Conservation (phyloP, 2,113 vertebrate genomes). For the Henicopernis longicauda region DNA sequence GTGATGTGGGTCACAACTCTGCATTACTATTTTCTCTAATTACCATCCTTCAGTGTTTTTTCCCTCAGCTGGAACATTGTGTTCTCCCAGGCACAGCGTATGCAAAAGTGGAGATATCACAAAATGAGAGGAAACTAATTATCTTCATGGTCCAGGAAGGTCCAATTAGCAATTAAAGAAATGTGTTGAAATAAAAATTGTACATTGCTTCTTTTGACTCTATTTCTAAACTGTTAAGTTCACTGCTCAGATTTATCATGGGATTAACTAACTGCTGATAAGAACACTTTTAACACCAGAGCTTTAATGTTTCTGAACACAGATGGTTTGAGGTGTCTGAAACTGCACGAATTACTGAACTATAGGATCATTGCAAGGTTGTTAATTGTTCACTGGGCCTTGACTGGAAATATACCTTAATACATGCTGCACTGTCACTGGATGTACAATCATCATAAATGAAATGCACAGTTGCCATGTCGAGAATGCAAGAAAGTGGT, state of each 20-base stretch:
- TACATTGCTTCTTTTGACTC: conserved; percentile 22
- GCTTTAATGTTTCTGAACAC: conserved; percentile 3
- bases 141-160: conserved; percentile 41
- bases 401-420: not conserved
- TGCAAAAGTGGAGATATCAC: not conserved
- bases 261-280: conserved; percentile 27
- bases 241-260: conserved; percentile 28
- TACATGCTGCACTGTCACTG: not conserved
- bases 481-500: not conserved
- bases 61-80: not conserved
- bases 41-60: not conserved
- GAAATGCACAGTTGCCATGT: not conserved
- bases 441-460: not conserved
- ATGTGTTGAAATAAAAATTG: conserved; percentile 42
- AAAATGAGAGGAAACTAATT: conserved; percentile 33
- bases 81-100: conserved; percentile 7
- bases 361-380: not conserved
- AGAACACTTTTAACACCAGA: conserved; percentile 8
- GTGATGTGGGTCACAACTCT: conserved; percentile 26
- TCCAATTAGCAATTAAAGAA: conserved; percentile 43
- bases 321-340: conserved; percentile 17
- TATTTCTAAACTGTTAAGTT: not conserved
- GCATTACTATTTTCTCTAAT: not conserved
- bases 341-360: not conserved
- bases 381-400: conserved; percentile 1